phyloP scores from a whole-genome alignment of 2,113 vertebrate genomes.

The Tachycineta bicolor region DNA sequence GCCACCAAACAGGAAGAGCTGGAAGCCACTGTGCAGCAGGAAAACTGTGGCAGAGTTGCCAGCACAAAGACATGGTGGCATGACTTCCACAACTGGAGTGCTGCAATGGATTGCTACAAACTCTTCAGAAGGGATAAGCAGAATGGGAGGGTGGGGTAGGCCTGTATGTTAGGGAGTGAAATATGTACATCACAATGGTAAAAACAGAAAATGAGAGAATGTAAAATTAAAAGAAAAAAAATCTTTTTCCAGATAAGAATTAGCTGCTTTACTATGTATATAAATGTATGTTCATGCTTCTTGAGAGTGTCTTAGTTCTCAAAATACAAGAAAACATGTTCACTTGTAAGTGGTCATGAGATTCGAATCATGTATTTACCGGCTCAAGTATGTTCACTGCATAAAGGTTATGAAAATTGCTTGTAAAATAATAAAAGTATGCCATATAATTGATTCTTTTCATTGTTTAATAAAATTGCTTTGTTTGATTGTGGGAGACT shows the following conservation, averaged over 20 bases:
- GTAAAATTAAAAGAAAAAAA: not conserved
- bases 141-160: not conserved
- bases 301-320: not conserved
- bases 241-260: not conserved
- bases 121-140: not conserved
- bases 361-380: constrained; percentile 31
- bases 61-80: not conserved
- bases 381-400: constrained; percentile 38
- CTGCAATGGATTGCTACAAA: not conserved
- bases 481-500: constrained; percentile 73
- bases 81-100: not conserved
- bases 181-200: not conserved
- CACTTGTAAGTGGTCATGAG: not conserved
- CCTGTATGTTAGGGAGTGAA: not conserved
- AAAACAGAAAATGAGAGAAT: not conserved
- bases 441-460: constrained; percentile 74
- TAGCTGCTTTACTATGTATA: not conserved
- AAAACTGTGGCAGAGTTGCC: not conserved
- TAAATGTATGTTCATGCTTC: not conserved
- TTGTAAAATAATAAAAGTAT: constrained; percentile 73
- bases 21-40: not conserved
- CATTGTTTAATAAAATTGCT: constrained; percentile 76
- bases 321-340: not conserved
- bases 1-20: not conserved
- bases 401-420: constrained; percentile 56